These are phyloP conservation scores for Sebastes miniatus DNA, from an alignment of 2,797 vertebrate genomes.

Conservation along the genomic window DNA sequence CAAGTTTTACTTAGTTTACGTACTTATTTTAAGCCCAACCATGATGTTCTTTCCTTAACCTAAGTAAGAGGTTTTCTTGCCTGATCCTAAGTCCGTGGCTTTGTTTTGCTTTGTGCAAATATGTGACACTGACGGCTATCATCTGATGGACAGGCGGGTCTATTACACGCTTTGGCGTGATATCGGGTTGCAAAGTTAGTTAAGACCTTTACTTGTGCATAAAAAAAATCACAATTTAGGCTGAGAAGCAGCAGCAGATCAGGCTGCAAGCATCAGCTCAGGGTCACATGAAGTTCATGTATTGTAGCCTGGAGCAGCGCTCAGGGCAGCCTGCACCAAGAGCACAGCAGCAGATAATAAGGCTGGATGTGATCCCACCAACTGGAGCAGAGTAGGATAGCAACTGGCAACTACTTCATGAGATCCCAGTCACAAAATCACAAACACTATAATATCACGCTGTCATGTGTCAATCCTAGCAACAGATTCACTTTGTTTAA, in stretches of 20 bases:
- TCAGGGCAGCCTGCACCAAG: constrained; percentile 36
- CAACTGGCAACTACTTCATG: not conserved
- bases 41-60: too few species aligned
- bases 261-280: constrained; percentile 22
- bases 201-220: not conserved
- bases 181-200: not conserved
- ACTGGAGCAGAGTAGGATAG: not conserved
- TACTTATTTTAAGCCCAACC: too few species aligned
- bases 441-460: not conserved
- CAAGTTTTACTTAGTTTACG: fast-evolving
- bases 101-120: too few species aligned
- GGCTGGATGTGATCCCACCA: constrained; percentile 1
- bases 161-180: too few species aligned
- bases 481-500: not conserved
- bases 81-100: too few species aligned
- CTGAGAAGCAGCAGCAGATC: not conserved
- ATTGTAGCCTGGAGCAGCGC: constrained; percentile 48
- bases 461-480: not conserved
- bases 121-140: too few species aligned
- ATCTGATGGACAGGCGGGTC: too few species aligned
- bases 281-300: constrained; percentile 58
- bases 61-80: too few species aligned
- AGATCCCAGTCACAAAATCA: not conserved
- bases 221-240: not conserved
- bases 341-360: constrained; percentile 37